A percentile compares a stretch with the other conserved stretches of the same genome.
Conservation (phyloP, 2,888 invertebrate species). For the Psococerastis gibbosa region DNA sequence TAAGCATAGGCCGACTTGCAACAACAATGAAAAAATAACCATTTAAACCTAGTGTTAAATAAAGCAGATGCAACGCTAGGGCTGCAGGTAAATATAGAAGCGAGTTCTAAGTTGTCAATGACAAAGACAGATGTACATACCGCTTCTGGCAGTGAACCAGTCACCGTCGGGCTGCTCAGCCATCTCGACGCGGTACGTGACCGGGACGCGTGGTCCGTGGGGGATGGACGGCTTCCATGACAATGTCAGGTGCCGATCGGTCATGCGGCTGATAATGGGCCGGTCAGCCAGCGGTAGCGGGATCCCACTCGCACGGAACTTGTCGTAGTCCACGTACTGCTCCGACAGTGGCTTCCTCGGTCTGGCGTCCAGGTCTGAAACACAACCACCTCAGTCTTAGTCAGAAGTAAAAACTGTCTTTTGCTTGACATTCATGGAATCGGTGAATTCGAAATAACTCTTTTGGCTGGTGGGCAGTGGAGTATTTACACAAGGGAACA, state of each 20-base stretch:
- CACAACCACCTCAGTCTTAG: too few species aligned
- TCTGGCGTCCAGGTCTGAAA: conserved; percentile 7
- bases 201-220: conserved; percentile 64
- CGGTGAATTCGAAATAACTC: too few species aligned
- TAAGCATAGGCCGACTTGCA: too few species aligned
- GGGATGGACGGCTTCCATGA: conserved; percentile 91
- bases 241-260: conserved; percentile 68
- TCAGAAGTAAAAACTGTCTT: too few species aligned
- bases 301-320: conserved; percentile 60
- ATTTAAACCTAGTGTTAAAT: too few species aligned
- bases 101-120: too few species aligned
- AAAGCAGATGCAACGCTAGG: too few species aligned
- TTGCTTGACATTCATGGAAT: too few species aligned
- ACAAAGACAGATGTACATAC: conserved; percentile 27
- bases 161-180: conserved; percentile 79
- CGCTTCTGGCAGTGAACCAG: conserved; percentile 76
- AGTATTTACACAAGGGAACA: too few species aligned
- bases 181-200: conserved; percentile 55
- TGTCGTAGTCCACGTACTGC: conserved; percentile 68
- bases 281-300: conserved; percentile 76
- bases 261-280: conserved; percentile 85
- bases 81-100: too few species aligned
- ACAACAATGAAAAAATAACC: too few species aligned
- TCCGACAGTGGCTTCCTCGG: conserved; percentile 30
- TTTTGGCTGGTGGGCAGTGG: too few species aligned